Conservation (phyloP, 2,888 invertebrate genomes). For the Orthosia gracilis region DNA sequence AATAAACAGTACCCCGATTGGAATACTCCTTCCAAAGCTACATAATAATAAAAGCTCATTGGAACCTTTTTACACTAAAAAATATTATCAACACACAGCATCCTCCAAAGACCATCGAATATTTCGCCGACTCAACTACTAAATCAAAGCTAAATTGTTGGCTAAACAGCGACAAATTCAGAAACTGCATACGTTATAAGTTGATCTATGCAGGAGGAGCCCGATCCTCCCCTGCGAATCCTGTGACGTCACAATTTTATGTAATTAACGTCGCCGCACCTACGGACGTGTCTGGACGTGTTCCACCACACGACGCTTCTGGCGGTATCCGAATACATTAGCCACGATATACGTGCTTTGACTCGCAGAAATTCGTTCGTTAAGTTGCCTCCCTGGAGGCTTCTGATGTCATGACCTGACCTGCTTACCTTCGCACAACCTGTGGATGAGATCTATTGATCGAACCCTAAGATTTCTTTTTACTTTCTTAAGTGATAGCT, state of each 20-base stretch:
- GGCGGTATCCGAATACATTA: conserved; percentile 83
- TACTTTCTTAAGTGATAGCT: conserved; percentile 2
- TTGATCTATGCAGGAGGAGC: conserved; percentile 74
- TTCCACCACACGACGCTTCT: conserved; percentile 72
- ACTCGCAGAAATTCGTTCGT: conserved; percentile 78
- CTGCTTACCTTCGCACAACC: conserved; percentile 69
- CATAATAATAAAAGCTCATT: background rate
- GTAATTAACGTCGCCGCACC: conserved; percentile 82
- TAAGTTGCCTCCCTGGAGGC: conserved; percentile 75
- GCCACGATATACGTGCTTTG: conserved; percentile 80
- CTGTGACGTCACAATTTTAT: conserved; percentile 82
- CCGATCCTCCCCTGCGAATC: conserved; percentile 75
- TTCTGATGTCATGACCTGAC: conserved; percentile 70
- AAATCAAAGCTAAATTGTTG: conserved; percentile 66
- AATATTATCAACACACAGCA: background rate
- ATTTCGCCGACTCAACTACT: conserved; percentile 38
- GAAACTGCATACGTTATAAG: conserved; percentile 79
- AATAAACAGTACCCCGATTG: background rate
- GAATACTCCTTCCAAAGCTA: background rate
- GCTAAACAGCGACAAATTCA: conserved; percentile 73
- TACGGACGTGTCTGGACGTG: conserved; percentile 68
- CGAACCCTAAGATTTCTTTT: conserved; percentile 14
- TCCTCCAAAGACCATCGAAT: conserved; percentile 8
- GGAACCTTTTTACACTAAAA: background rate
- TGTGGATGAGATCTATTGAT: conserved; percentile 47